Base-by-base conservation (phyloP, 2,888 invertebrate genomes). In the Eupithecia abbreviata region DNA sequence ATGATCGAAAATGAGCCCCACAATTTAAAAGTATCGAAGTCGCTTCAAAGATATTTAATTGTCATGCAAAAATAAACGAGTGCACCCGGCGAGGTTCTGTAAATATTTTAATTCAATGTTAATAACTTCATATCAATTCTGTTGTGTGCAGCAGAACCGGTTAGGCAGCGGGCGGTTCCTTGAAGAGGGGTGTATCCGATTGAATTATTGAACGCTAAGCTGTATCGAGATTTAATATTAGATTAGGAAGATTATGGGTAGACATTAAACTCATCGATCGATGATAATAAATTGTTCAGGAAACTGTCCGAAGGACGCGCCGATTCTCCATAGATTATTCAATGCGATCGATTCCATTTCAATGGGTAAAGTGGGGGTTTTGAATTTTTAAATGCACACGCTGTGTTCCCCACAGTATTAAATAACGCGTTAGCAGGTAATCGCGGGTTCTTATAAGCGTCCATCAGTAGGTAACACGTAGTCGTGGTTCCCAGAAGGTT, bases 61-160 rank as follows among this genome's bases (percentile, higher is more conserved):
- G 92, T 92, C 89, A 93, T 92, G 93, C 90, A 91, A 90, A 92
- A 92, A 89, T 89, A 88, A 90, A 88, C 88, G 87, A 89, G 81
- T 85, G 85, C 90, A 90, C 86, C 88, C 88, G 88, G 88, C 87
- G 84, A 82, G 80, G 86, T 83, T 88, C 85, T 85, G 90, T 90
- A 90, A 92, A 91, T 92, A 92, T 92, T 91, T 90, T 89, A 92
- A 92, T 91, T 89, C 88, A 88, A 91, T 90, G 90, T 88, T 91
- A 91, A 92, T 91, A 92, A 89, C 90, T 90, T 89, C 86, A 90
- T 91, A 88, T 88, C 83, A 86, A 86, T 87, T 85, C 84, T 82
- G 84, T 87, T 85, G 82, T 84, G 84, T 83, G 80, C 81, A 81
- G 82, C 79, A 76, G 80, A 90, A 87, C 91, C 90, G 90, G 91